Evolutionary conservation across 92 coral and sea anemone genomes (phyloP), one percentile per base, ranked within the genome.

Genomic region (Desmophyllum pertusum): DNA sequence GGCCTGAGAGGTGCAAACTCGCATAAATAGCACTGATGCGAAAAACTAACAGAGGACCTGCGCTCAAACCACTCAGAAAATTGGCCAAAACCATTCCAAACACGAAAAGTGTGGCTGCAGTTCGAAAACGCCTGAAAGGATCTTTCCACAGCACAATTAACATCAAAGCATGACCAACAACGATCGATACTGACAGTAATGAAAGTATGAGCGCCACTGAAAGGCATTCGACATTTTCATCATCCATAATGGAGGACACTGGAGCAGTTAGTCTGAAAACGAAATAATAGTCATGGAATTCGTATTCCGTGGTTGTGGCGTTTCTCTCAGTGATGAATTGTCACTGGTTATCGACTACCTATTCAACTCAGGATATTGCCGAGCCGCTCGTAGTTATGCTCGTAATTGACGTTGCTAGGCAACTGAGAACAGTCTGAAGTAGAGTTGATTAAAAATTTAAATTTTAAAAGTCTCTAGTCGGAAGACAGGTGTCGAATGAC

Each of bases 121-220:
- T 84, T 33, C 87, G 77, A 65, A 84, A 84, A 18, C 87, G 81
- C 45, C 64, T 84, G 31, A 84, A 75, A 31, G 87, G 82, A 52
- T 84, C 81, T 31, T 84, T 84, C 87, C 87, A 84, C 48, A 84
- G 15, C 2, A 84, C 76, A 39, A 63, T 63, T 29, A 84, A 13
- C 75, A 84, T 27, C 76, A 84, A 65, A 13, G 79, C 29, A 52
- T 84, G 87, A 25, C 87, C 81, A 27, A 45, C 4, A 13, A 75
- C 42, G 82, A 76, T 76, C 33, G 65, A 43, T 21, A 25, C 10
- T 1, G 87, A 84, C 6, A 84, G 59, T 0, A 84, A 42, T 25
- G 75, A 84, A 1, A 84, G 64, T 18, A 71, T 4, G 15, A 57
- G 41, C 1, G 59, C 79, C 42, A 82, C 70, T 4, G 79, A 3